Percentiles rank a stretch among this genome's conserved stretches.
phyloP scores from a whole-genome alignment of 2,888 invertebrate species.

The Scaptomyza flava region DNA sequence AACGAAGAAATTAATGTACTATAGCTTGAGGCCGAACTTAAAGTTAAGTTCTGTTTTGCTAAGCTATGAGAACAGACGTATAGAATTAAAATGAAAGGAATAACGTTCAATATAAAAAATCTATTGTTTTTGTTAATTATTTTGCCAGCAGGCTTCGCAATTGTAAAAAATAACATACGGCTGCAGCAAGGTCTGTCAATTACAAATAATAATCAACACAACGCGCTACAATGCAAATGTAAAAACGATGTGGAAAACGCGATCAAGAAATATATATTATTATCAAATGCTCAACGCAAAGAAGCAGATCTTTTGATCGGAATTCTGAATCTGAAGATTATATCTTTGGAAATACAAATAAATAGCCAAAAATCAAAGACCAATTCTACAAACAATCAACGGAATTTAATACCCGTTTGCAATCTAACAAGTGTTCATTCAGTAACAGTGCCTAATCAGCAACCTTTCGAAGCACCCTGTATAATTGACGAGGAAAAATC shows the following conservation, averaged over 20 bases:
- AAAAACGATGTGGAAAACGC: not conserved
- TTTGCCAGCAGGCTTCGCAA: not conserved
- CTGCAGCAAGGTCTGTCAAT: too few relatives aligned
- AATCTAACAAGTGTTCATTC: not conserved
- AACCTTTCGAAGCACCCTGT: slow-evolving; percentile 15
- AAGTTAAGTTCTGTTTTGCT: not conserved
- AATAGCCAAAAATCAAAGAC: too few relatives aligned
- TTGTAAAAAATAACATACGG: too few relatives aligned
- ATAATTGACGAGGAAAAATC: not conserved
- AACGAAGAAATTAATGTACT: not conserved
- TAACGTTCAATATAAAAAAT: not conserved
- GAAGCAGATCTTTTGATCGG: not conserved
- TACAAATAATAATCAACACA: not conserved
- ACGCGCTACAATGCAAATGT: not conserved
- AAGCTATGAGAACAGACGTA: not conserved
- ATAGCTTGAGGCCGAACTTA: not conserved
- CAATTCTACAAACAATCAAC: not conserved
- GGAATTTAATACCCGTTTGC: slow-evolving; percentile 4
- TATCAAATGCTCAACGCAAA: not conserved
- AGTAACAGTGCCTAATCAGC: not conserved
- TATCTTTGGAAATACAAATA: too few relatives aligned
- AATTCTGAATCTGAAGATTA: not conserved
- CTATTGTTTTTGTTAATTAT: not conserved
- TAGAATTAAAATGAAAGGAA: not conserved
- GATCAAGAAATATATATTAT: not conserved